A percentile compares a stretch with the other conserved stretches of the same genome.
These are phyloP conservation scores for Mythimna impura DNA, from an alignment of 2,888 invertebrate species.

Conservation along the genomic window DNA sequence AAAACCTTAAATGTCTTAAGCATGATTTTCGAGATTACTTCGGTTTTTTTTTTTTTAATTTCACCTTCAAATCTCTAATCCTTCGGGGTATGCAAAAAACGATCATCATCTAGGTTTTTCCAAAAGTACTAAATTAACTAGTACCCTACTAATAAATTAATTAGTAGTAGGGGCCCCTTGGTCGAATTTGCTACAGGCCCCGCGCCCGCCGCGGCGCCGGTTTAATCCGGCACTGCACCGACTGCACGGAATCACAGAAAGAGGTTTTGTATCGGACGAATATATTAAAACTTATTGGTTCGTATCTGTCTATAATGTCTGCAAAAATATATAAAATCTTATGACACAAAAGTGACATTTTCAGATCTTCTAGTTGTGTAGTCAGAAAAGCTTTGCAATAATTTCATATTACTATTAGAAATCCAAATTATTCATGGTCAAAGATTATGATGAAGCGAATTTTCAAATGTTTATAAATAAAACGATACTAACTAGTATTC, in stretches of 20 bases:
- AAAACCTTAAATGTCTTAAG: too few species aligned
- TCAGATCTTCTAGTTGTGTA: conserved; percentile 26
- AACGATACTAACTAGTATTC: conserved; percentile 12
- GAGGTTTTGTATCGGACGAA: neutral
- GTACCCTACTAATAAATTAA: too few species aligned
- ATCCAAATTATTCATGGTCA: conserved; percentile 32
- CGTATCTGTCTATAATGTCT: neutral
- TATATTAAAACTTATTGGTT: conserved; percentile 31
- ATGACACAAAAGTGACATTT: conserved; percentile 49
- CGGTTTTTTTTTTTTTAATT: too few species aligned
- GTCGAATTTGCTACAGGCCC: too few species aligned
- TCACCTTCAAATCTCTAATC: too few species aligned
- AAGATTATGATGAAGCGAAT: conserved; percentile 29
- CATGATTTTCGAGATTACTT: too few species aligned
- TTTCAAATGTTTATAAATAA: conserved; percentile 42
- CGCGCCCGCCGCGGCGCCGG: too few species aligned
- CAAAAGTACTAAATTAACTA: too few species aligned
- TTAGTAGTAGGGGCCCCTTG: too few species aligned
- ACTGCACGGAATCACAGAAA: neutral
- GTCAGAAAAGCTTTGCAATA: conserved; percentile 20
- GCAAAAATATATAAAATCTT: conserved; percentile 34
- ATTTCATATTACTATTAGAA: conserved; percentile 13
- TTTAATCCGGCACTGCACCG: too few species aligned
- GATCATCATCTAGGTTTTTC: too few species aligned
- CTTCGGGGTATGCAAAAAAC: too few species aligned